phyloP scores from a whole-genome alignment of 2,888 invertebrate species.

The Cerceris ruficornis region DNA sequence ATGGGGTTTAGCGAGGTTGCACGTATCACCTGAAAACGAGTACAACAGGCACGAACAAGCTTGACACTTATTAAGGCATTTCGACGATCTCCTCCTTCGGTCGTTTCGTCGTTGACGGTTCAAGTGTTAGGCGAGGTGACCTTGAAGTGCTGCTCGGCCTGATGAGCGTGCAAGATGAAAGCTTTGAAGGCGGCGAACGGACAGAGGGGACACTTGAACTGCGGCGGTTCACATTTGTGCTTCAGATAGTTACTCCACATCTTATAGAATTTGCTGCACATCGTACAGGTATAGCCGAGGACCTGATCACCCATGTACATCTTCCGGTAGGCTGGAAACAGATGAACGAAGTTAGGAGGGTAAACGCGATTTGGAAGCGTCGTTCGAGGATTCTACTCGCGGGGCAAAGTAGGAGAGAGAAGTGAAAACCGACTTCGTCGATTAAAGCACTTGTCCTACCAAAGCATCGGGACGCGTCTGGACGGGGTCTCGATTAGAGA shows the following conservation, averaged over 20 bases:
- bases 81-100: constrained; percentile 19
- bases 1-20: not conserved
- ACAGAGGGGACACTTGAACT: constrained; percentile 80
- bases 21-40: constrained; percentile 4
- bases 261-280: constrained; percentile 82
- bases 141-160: constrained; percentile 81
- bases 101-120: constrained; percentile 30
- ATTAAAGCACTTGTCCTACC: constrained; percentile 36
- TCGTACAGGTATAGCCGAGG: constrained; percentile 81
- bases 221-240: constrained; percentile 81
- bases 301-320: constrained; percentile 81
- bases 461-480: constrained; percentile 6
- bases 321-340: constrained; percentile 81
- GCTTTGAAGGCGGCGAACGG: constrained; percentile 81
- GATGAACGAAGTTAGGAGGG: constrained; percentile 62
- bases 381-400: not conserved
- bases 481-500: constrained; percentile 8
- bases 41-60: constrained; percentile 46
- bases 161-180: constrained; percentile 81
- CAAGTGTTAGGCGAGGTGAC: constrained; percentile 77
- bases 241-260: constrained; percentile 82
- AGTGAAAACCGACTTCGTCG: constrained; percentile 2
- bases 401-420: not conserved
- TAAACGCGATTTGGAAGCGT: not conserved
- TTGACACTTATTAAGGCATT: constrained; percentile 60